Conservation (phyloP, 2,888 invertebrate genomes). For the Noctua janthina region DNA sequence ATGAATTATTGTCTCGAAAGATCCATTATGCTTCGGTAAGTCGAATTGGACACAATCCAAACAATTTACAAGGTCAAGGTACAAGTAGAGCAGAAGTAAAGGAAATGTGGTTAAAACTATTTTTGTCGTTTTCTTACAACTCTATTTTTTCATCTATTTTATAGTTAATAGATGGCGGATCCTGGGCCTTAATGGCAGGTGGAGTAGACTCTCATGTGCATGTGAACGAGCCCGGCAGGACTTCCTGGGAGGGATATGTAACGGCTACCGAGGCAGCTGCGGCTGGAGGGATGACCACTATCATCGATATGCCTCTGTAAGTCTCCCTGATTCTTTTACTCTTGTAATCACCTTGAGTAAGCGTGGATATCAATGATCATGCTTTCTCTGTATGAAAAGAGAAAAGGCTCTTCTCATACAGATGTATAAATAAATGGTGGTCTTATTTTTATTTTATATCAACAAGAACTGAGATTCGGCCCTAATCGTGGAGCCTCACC, state of each 20-base stretch:
- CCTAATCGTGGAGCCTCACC: neutral
- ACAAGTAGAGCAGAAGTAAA: neutral
- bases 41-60: slow-evolving; percentile 16
- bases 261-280: slow-evolving; percentile 93
- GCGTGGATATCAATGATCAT: neutral
- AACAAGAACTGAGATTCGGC: no score
- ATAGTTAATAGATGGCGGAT: slow-evolving; percentile 83
- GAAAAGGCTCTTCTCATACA: neutral
- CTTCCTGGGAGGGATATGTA: slow-evolving; percentile 93
- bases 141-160: slow-evolving; percentile 47
- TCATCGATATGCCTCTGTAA: slow-evolving; percentile 94
- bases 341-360: neutral
- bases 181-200: slow-evolving; percentile 91
- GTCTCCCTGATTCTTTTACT: slow-evolving; percentile 46
- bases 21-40: neutral
- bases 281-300: slow-evolving; percentile 93
- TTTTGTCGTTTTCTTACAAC: neutral
- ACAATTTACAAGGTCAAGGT: slow-evolving; percentile 2
- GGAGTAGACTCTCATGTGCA: slow-evolving; percentile 94
- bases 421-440: neutral
- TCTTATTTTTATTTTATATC: neutral
- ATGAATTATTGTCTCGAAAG: slow-evolving; percentile 19
- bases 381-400: neutral
- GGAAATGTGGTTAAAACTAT: neutral
- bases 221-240: slow-evolving; percentile 93